These are phyloP conservation scores for Ciconia nigra DNA, from an alignment of 2,797 vertebrate genomes.

Conservation along the genomic window DNA sequence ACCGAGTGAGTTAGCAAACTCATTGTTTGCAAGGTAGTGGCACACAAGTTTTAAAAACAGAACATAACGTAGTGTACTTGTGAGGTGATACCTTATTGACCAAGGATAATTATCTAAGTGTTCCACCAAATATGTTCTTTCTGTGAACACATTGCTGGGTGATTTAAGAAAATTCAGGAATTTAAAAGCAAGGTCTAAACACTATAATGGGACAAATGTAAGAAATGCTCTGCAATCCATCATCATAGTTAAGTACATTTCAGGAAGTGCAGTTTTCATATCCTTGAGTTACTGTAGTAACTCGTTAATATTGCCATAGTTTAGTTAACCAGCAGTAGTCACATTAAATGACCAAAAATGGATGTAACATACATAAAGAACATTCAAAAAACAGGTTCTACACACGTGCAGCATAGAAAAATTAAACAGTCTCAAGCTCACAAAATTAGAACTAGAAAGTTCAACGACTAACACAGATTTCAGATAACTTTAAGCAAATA, in stretches of 20 bases:
- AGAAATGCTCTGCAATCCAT: slow-evolving; percentile 53
- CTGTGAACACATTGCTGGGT: background rate
- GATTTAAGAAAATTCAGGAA: background rate
- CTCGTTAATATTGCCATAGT: slow-evolving; percentile 15
- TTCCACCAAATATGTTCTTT: background rate
- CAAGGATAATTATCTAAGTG: background rate
- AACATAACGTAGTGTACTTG: background rate
- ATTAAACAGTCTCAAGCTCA: slow-evolving; percentile 30
- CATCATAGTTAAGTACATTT: slow-evolving; percentile 47
- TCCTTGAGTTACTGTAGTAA: slow-evolving; percentile 44
- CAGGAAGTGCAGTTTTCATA: slow-evolving; percentile 62
- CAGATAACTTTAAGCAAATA: slow-evolving; percentile 61
- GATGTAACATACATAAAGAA: slow-evolving; percentile 47
- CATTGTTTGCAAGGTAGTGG: slow-evolving; percentile 40
- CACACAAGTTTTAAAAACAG: background rate
- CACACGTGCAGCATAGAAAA: slow-evolving; percentile 61
- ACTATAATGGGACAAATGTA: background rate
- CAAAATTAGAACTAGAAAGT: slow-evolving; percentile 44
- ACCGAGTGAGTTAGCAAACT: slow-evolving; percentile 55
- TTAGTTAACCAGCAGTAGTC: background rate
- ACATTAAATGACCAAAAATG: slow-evolving; percentile 33
- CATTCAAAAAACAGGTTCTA: slow-evolving; percentile 43
- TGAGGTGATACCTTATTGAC: background rate
- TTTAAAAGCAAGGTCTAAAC: background rate
- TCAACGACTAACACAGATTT: slow-evolving; percentile 23